Base-by-base conservation (phyloP, 2,888 invertebrate genomes). In the Agrotis ipsilon region DNA sequence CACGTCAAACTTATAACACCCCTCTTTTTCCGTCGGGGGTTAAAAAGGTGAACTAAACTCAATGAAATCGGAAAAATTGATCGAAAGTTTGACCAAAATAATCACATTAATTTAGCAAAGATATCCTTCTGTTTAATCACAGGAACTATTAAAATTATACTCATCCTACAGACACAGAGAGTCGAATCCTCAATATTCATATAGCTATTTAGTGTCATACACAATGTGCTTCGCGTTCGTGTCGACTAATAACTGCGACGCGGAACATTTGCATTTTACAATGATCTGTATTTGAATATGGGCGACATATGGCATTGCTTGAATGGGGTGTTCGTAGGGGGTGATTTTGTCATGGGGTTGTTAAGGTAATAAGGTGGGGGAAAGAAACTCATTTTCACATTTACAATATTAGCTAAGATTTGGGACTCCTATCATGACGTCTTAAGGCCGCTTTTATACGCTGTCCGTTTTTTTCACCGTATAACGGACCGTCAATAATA, bases 181-280 rank as follows among this genome's bases (percentile, higher is more conserved):
- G 14, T 55, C 13, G 48, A 58, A 54, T 62, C 2, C n/a, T 45
- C 80, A 46, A 67, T 67, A 74, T 51, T 59, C 61, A 39, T 75
- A 27, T 51, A 49, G 14, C 18, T 57, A 60, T 72, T 64, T 68
- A 71, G 55, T 71, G 51, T 66, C 65, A 57, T n/a, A n/a, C 48
- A 49, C 62, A 64, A 75, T 72, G 72, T 54, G 61, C 70, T 80
- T 78, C 45, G 39, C 45, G 49, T 21, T 46, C 70, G 39, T n/a
- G n/a, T n/a, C n/a, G n/a, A 58, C 57, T 71, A 75, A 75, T 76
- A 78, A 62, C 66, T 0, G 19, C 9, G 27, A 13, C 5, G 45
- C 19, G 58, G 14, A 49, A n/a, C 6, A 84, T 84, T 84, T 85
- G 77, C 84, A 84, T 85, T 83, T 83, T 84, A 78, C 82, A 75